Evolutionary conservation across 2,888 invertebrate species (phyloP), one percentile per base, ranked within the genome.

Genomic region (Azorinus chamasolen): DNA sequence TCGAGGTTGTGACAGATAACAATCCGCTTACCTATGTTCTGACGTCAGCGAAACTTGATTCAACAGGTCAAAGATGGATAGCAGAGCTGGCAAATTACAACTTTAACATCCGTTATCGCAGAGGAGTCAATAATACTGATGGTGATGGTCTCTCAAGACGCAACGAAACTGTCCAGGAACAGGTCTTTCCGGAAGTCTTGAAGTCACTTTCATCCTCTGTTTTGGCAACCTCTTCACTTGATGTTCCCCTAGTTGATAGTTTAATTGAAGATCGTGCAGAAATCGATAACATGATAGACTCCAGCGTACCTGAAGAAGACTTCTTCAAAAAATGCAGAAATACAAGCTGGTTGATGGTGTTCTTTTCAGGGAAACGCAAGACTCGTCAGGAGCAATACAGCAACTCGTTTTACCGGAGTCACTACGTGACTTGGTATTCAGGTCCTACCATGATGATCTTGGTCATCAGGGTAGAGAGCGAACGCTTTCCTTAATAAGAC

Each of bases 31-130:
- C 65, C 1, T 65, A 65, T 45, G 66, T 68, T 6, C 18, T 41
- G 6, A 66, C 66, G 5, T 50, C 73, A 3, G 66, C 73, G 5
- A 66, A 68, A 37, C 32, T 73, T 3, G 73, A 73, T 59, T 59
- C 73, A 16, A 54, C 61, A 37, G 45, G 65, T 6, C 65, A 66
- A 20, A 46, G 68, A 16, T 68, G 68, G 68, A 20, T 68, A 20
- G 59, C 68, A 39, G 59, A 51, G n/a, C 53, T 68, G 8, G 37
- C 68, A n/a, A 50, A 53, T 27, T 68, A 68, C 27, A 53, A 68
- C 22, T 68, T 39, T 24, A 22, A 22, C 16, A 59, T 50, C 10
- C 39, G 41, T 6, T 68, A 68, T 24, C 20, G 59, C 12, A 10
- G 39, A 18, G 59, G 68, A 12, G 41, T 25, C 25, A n/a, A 48